A percentile compares a stretch with the other conserved stretches of the same genome.
Conservation (phyloP, 2,113 vertebrate genomes). For the Myxocyprinus asiaticus region DNA sequence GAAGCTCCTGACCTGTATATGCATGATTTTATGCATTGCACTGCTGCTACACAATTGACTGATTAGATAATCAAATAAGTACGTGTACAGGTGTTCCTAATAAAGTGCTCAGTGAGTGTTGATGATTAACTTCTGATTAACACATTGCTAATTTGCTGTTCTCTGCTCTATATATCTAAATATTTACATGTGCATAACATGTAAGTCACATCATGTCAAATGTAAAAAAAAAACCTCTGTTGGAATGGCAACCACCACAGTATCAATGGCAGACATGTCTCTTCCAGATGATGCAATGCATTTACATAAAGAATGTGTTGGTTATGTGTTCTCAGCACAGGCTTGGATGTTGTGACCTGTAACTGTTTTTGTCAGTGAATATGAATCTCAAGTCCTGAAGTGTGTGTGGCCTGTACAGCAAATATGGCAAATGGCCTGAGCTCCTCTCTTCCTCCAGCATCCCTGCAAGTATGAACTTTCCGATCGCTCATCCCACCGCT, state of each 20-base stretch:
- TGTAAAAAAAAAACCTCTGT: neutral
- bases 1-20: too few relatives aligned
- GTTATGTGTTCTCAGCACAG: slow-evolving; percentile 32
- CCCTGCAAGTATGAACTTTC: neutral
- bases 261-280: neutral
- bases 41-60: too few relatives aligned
- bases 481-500: slow-evolving; percentile 18
- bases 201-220: neutral
- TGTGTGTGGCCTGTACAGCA: slow-evolving; percentile 49
- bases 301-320: slow-evolving; percentile 13
- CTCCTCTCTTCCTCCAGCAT: slow-evolving; percentile 12
- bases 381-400: slow-evolving; percentile 34
- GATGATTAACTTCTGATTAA: too few relatives aligned
- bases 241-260: too few relatives aligned
- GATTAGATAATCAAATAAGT: too few relatives aligned
- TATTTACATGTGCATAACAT: neutral
- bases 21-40: too few relatives aligned
- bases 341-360: slow-evolving; percentile 34
- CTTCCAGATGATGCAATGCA: neutral
- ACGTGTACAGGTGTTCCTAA: too few relatives aligned
- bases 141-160: neutral
- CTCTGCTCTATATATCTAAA: neutral
- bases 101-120: too few relatives aligned
- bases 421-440: slow-evolving; percentile 38
- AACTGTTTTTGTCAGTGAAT: slow-evolving; percentile 43